Evolutionary conservation across 2,797 vertebrate genomes (phyloP).

Genomic region (Etheostoma nigrum): DNA sequence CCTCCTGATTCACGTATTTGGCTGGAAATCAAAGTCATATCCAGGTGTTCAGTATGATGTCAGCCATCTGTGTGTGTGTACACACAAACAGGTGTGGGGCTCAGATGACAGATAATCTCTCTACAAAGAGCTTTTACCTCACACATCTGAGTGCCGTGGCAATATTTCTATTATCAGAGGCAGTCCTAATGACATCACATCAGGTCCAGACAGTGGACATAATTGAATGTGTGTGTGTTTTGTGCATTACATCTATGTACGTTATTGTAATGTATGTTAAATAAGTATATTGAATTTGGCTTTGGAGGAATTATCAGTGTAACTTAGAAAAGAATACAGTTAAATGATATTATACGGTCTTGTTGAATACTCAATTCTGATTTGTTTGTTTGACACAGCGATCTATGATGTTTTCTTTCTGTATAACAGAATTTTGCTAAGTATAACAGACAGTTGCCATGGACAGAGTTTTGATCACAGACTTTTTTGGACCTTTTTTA

Average conservation of each 20-base stretch:
- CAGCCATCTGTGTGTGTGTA: constrained; percentile 78
- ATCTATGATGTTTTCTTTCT: too few relatives aligned
- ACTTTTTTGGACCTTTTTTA: too few relatives aligned
- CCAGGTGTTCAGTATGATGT: constrained; percentile 80
- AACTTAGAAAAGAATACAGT: too few relatives aligned
- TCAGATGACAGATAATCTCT: constrained; percentile 78
- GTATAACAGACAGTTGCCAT: too few relatives aligned
- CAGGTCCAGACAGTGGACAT: constrained; percentile 35
- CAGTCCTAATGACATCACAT: constrained; percentile 55
- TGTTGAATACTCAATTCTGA: too few relatives aligned
- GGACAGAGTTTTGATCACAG: too few relatives aligned
- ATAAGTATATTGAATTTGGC: not conserved
- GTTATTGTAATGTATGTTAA: not conserved
- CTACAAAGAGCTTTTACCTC: constrained; percentile 66
- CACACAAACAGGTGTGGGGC: constrained; percentile 78
- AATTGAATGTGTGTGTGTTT: constrained; percentile 26
- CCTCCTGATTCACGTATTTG: constrained; percentile 77
- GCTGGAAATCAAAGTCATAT: constrained; percentile 81
- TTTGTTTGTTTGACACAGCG: too few relatives aligned
- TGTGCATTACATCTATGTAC: not conserved
- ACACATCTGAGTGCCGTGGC: constrained; percentile 48
- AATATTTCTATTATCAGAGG: constrained; percentile 59
- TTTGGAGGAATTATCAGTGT: not conserved
- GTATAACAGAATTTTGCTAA: too few relatives aligned
- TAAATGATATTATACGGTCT: too few relatives aligned